Evolutionary conservation across 2,113 vertebrate species (phyloP).

Genomic region (Eolophus roseicapilla): DNA sequence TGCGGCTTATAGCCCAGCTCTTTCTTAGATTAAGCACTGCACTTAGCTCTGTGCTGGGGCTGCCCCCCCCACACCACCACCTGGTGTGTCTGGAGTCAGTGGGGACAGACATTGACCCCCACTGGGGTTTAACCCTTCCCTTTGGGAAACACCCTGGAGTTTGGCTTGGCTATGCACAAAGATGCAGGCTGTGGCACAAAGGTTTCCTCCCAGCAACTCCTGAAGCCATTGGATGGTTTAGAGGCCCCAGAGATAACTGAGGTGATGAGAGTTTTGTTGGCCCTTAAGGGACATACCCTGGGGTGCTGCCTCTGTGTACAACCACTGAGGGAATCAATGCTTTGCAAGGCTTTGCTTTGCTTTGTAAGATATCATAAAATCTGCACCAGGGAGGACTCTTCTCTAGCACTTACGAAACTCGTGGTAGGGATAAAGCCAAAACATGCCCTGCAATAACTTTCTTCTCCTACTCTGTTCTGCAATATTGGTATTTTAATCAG

Average conservation of each 20-base stretch:
- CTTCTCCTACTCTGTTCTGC: not conserved
- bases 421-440: not conserved
- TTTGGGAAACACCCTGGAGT: not conserved
- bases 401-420: not conserved
- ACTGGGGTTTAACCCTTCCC: not conserved
- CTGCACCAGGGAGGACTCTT: not conserved
- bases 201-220: not conserved
- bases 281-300: not conserved
- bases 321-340: not conserved
- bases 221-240: not conserved
- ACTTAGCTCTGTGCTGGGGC: not conserved
- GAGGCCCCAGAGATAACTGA: not conserved
- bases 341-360: not conserved
- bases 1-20: not conserved
- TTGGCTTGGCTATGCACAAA: not conserved
- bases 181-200: not conserved
- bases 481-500: not conserved
- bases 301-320: not conserved
- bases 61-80: not conserved
- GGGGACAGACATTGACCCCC: rapidly evolving
- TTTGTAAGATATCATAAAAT: not conserved
- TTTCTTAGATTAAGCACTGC: not conserved
- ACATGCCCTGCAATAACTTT: not conserved
- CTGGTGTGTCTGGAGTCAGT: not conserved
- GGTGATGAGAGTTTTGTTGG: not conserved